phyloP scores from a whole-genome alignment of 2,888 invertebrate species.

The Muschampia plurimacula region DNA sequence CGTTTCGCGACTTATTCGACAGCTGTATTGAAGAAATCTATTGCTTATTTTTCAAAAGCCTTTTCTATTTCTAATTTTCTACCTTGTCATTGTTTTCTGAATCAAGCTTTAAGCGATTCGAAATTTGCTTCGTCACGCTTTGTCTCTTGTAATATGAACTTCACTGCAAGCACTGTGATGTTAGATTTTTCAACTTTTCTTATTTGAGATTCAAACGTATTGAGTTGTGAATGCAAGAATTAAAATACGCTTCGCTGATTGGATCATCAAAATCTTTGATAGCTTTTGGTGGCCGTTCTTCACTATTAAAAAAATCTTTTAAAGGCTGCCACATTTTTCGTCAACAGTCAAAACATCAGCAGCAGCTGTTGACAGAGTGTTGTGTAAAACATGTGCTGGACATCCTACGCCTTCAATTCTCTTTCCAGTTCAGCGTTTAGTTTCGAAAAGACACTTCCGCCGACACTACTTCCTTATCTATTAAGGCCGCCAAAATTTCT shows the following conservation, averaged over 20 bases:
- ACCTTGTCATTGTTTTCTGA: too few relatives aligned
- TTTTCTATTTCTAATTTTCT: too few relatives aligned
- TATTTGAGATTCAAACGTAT: constrained; percentile 20
- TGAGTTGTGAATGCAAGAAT: constrained; percentile 19
- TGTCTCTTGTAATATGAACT: constrained; percentile 8
- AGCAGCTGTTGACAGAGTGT: constrained; percentile 17
- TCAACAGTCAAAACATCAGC: constrained; percentile 11
- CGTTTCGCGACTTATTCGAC: too few relatives aligned
- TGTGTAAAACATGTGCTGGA: constrained; percentile 17
- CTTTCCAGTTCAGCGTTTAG: constrained; percentile 16
- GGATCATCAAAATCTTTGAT: constrained; percentile 22
- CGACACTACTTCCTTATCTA: too few relatives aligned
- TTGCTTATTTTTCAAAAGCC: too few relatives aligned
- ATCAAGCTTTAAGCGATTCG: too few relatives aligned
- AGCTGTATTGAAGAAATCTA: too few relatives aligned
- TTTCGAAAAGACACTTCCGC: too few relatives aligned
- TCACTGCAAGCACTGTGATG: too few relatives aligned
- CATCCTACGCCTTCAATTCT: constrained; percentile 19
- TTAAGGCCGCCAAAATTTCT: too few relatives aligned
- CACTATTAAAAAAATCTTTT: constrained; percentile 14
- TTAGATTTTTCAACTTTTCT: constrained; percentile 1
- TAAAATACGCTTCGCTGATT: constrained; percentile 20
- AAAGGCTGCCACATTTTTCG: background rate
- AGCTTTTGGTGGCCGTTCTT: constrained; percentile 14
- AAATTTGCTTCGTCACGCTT: constrained; percentile 1